Base-by-base conservation (phyloP, 2,888 invertebrate genomes). In the Stenoptilia bipunctidactyla region DNA sequence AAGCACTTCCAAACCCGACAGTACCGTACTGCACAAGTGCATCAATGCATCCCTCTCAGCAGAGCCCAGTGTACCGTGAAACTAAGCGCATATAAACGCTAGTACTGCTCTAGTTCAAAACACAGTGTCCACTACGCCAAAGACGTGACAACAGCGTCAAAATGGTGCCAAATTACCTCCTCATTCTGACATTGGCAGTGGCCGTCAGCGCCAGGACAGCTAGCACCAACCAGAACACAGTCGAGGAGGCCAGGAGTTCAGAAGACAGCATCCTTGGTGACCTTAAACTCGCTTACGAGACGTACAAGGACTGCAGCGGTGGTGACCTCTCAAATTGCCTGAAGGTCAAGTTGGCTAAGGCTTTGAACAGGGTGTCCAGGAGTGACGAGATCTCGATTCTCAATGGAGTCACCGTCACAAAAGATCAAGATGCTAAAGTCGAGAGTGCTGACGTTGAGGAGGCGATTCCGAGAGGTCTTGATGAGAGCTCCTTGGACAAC, bases 231-330 rank as follows among this genome's bases (percentile, higher is more conserved):
- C 83, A 85, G 50, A 87, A 79, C 56, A 71, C 64, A 55, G n/a
- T n/a, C n/a, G 72, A 68, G 27, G 72, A 82, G 51, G 73, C 61
- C 10, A 65, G 77, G 46, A 72, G 75, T 61, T 66, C 83, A 50
- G 82, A 84, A 39, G 82, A 82, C 46, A 66, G 59, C 52, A 66
- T 86, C 48, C 73, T 91, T 47, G 88, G 89, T 47, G 92, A 92
- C 55, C 71, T 93, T 4, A 87, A 89, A 52, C 86, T 89, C 56
- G 87, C 92, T 48, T 92, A 91, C 58, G 91, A 92, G 63, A 87
- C 92, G 47, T 94, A 93, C 73, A 91, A 90, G 67, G 92, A 93
- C 56, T 94, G 94, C 77, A 86, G 90, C 44, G 87, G 88, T 39
- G 77, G 86, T 45, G 90, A 90, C 49, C 66, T 91, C 20, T 84